Evolutionary conservation across 2,113 vertebrate species (phyloP).

Genomic region (Gymnobelideus leadbeateri): DNA sequence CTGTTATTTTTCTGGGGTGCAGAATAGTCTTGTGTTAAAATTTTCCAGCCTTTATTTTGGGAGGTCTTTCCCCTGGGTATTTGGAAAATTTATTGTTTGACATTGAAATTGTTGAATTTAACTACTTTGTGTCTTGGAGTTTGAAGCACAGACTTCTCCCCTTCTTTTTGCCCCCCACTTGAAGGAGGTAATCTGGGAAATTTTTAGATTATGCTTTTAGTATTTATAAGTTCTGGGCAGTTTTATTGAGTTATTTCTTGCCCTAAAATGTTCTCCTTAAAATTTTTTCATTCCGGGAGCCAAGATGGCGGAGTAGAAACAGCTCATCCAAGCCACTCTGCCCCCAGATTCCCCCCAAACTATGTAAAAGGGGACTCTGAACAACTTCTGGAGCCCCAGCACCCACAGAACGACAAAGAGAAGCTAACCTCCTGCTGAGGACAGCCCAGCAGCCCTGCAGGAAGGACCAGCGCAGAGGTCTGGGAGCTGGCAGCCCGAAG

Average conservation of each 20-base stretch:
- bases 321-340: no score
- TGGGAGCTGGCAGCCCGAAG: no score
- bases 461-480: no score
- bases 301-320: no score
- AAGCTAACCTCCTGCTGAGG: no score
- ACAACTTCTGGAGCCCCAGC: no score
- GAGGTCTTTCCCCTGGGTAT: background rate
- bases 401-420: no score
- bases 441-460: no score
- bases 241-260: background rate
- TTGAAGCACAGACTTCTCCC: background rate
- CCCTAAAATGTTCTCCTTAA: background rate
- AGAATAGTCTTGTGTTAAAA: background rate
- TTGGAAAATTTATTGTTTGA: background rate
- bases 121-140: background rate
- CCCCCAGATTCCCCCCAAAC: no score
- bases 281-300: no score
- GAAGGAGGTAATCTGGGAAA: background rate
- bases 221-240: background rate
- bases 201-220: background rate
- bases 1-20: background rate
- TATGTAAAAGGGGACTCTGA: no score
- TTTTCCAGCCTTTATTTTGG: background rate
- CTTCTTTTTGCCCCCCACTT: background rate
- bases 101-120: background rate